Base-by-base conservation (phyloP, 2,888 invertebrate genomes). In the Cacoxenus indagator region DNA sequence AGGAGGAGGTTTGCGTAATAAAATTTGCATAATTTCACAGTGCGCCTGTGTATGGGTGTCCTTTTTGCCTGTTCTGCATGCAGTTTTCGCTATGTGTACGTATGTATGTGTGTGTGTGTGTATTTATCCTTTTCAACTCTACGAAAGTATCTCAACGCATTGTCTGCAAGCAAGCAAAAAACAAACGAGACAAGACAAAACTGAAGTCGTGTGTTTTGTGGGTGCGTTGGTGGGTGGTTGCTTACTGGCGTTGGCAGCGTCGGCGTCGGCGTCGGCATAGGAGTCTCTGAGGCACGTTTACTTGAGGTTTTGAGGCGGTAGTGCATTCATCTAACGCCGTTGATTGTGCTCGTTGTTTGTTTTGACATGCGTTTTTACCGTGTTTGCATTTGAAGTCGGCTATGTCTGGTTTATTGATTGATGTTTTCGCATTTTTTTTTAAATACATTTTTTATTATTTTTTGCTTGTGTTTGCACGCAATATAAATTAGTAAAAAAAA, bases 11-110 rank as follows among this genome's bases (percentile, higher is more conserved):
- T 87, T 87, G 85, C 84, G 84, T 86, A 86, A 85, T 85, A 82
- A 84, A 87, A 87, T 87, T 87, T 87, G 86, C 87, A 87, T 87
- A 86, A 86, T 87, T 87, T 86, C 74, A 82, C 83, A 76, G 78
- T 80, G 70, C 75, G 27, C 17, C 71, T 66, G 46, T 62, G 62
- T 29, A 46, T 59, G 66, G 11, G 26, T 65, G 68, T 66, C 61
- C 65, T 67, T 67, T 66, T 68, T 70, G 66, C 73, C 9, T 61
- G 61, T 77, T 78, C 69, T 57, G 57, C 14, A 24, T 67, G 62
- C 65, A 70, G 73, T 70, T 73, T 65, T 73, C n/a, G n/a, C n/a
- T n/a, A n/a, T n/a, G n/a, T n/a, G n/a, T n/a, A n/a, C n/a, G 19
- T 70, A 55, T 70, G 27, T 67, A 48, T 73, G 73, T 73, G 67